These are phyloP conservation scores for Olivierus martensii DNA, from an alignment of 1,140 invertebrate species.

Conservation along the genomic window DNA sequence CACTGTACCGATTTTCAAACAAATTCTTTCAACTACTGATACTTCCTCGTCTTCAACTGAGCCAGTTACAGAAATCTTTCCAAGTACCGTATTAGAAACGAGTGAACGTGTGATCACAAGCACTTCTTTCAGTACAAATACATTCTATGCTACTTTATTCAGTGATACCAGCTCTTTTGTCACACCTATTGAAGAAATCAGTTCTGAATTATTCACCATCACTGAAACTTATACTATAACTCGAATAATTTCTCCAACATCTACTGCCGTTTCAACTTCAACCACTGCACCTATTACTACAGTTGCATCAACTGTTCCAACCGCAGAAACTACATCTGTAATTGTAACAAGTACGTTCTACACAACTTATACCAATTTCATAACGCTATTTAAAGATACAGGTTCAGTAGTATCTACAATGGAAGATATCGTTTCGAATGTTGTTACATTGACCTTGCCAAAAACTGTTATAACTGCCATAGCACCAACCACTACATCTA, in stretches of 20 bases:
- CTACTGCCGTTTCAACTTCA: neutral
- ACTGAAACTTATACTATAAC: slow-evolving; percentile 18
- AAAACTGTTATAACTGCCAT: slow-evolving; percentile 1
- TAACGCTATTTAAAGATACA: slow-evolving; percentile 70
- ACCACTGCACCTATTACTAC: neutral
- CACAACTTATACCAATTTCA: slow-evolving; percentile 51
- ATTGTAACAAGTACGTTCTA: slow-evolving; percentile 17
- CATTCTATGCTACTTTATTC: slow-evolving; percentile 24
- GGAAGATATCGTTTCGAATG: slow-evolving; percentile 46
- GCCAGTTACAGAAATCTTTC: neutral
- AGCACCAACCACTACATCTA: neutral
- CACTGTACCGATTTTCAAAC: neutral
- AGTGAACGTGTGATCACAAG: slow-evolving; percentile 15
- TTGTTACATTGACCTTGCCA: slow-evolving; percentile 16
- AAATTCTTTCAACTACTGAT: neutral
- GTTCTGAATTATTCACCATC: slow-evolving; percentile 20
- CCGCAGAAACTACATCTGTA: slow-evolving; percentile 5
- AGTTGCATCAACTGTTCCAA: neutral
- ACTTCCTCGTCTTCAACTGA: neutral
- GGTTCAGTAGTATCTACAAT: slow-evolving; percentile 62
- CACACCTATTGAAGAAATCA: slow-evolving; percentile 23
- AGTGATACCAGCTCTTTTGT: slow-evolving; percentile 22
- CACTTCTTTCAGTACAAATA: slow-evolving; percentile 20
- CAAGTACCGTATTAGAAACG: slow-evolving; percentile 19
- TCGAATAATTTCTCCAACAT: slow-evolving; percentile 6